A percentile compares a stretch with the other conserved stretches of the same genome.
Conservation (phyloP, 2,888 invertebrate genomes). For the Cryptocephalus primarius region DNA sequence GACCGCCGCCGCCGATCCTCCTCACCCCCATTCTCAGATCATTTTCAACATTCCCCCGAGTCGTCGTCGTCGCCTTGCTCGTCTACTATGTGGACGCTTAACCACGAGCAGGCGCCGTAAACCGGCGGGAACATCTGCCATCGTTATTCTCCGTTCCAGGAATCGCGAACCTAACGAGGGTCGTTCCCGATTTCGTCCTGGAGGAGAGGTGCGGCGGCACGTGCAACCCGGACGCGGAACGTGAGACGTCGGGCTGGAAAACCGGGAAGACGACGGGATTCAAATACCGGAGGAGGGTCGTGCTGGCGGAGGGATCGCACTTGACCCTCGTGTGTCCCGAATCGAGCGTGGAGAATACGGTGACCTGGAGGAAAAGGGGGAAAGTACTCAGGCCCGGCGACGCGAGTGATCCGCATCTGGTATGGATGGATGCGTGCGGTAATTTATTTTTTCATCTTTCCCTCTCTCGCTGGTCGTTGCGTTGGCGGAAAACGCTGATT, state of each 20-base stretch:
- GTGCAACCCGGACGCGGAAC: slow-evolving; percentile 35
- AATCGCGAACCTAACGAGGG: slow-evolving; percentile 37
- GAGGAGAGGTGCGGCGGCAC: slow-evolving; percentile 32
- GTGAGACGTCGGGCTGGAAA: slow-evolving; percentile 34
- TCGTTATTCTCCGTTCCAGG: slow-evolving; percentile 28
- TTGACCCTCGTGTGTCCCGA: slow-evolving; percentile 46
- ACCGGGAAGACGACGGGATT: slow-evolving; percentile 34
- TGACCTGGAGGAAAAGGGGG: slow-evolving; percentile 47
- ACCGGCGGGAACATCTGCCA: no score
- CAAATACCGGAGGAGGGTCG: slow-evolving; percentile 40
- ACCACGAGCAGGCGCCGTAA: no score
- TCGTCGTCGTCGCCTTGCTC: no score
- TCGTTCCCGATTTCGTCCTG: slow-evolving; percentile 42
- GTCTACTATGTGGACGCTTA: no score
- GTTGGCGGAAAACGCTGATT: no score
- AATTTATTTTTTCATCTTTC: no score
- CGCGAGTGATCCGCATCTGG: slow-evolving; percentile 9
- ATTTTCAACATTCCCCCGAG: no score
- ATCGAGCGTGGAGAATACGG: slow-evolving; percentile 37
- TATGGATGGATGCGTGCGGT: no score
- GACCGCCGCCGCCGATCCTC: no score
- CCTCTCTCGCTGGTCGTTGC: no score
- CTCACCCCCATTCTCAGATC: no score
- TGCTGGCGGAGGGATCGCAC: slow-evolving; percentile 44
- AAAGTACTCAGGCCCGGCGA: slow-evolving; percentile 37